Percentiles rank a stretch among this genome's conserved stretches.
Evolutionary conservation across 2,888 invertebrate genomes (phyloP).

Genomic region (Megamerina dolium): DNA sequence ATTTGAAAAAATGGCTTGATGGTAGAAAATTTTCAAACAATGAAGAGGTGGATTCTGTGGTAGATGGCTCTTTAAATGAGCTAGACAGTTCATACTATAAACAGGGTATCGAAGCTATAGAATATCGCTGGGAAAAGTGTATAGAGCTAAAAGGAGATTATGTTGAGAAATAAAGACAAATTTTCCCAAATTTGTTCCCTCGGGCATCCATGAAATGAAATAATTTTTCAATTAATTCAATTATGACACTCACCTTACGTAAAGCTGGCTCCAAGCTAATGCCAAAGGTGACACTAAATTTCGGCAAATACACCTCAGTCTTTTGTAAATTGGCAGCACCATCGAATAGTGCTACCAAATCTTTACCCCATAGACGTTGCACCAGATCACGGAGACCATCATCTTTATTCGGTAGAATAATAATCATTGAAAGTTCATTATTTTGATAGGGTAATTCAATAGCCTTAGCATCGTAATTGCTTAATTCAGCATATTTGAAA

Average conservation of each 20-base stretch:
- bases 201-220: too few species aligned
- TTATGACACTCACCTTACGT: constrained; percentile 56
- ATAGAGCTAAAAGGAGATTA: too few species aligned
- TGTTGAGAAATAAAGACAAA: too few species aligned
- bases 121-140: too few species aligned
- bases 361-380: constrained; percentile 55
- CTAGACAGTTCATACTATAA: too few species aligned
- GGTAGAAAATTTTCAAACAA: too few species aligned
- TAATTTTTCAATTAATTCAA: too few species aligned
- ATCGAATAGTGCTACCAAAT: constrained; percentile 53
- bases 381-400: constrained; percentile 62
- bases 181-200: too few species aligned
- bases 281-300: constrained; percentile 72
- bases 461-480: constrained; percentile 54
- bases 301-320: constrained; percentile 66
- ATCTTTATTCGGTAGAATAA: constrained; percentile 65
- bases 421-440: constrained; percentile 63
- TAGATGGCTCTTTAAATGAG: too few species aligned
- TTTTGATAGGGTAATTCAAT: constrained; percentile 70
- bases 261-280: constrained; percentile 59
- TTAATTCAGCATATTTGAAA: constrained; percentile 49
- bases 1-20: too few species aligned
- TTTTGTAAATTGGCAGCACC: constrained; percentile 51
- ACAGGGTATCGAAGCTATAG: too few species aligned
- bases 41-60: too few species aligned